These are phyloP conservation scores for Oncorhynchus gorbuscha DNA, from an alignment of 2,113 vertebrate genomes.

Conservation along the genomic window DNA sequence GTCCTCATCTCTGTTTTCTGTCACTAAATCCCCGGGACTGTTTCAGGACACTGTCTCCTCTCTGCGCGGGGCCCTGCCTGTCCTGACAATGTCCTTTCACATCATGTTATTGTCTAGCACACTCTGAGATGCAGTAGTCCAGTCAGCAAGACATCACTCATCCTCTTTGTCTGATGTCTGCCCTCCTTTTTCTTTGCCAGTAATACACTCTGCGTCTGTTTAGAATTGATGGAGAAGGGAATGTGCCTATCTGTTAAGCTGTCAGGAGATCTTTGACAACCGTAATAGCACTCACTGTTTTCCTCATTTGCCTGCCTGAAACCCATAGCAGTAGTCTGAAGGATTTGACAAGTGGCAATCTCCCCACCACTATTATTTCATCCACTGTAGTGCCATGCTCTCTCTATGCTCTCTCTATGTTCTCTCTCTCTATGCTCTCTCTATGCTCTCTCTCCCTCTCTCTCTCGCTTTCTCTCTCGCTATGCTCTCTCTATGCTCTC, in stretches of 20 bases:
- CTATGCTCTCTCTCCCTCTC: no score
- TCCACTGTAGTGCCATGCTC: background rate
- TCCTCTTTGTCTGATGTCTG: constrained; percentile 79
- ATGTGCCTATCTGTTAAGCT: constrained; percentile 73
- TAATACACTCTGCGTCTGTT: constrained; percentile 81
- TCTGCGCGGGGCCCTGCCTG: constrained; percentile 34
- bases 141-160: constrained; percentile 78
- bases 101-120: no score
- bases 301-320: constrained; percentile 76
- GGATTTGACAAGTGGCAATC: constrained; percentile 73
- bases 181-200: constrained; percentile 79
- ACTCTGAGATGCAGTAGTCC: no score
- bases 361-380: background rate
- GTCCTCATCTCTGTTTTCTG: constrained; percentile 95
- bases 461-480: background rate
- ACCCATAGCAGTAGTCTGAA: constrained; percentile 65
- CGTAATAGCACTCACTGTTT: constrained; percentile 79
- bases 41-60: constrained; percentile 47
- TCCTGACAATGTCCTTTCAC: no score
- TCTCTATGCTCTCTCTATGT: no score
- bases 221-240: constrained; percentile 73
- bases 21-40: constrained; percentile 81
- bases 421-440: no score
- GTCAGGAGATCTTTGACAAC: constrained; percentile 83
- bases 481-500: no score